Evolutionary conservation across 2,797 vertebrate genomes (phyloP).

Genomic region (Cossypha niveicapilla): DNA sequence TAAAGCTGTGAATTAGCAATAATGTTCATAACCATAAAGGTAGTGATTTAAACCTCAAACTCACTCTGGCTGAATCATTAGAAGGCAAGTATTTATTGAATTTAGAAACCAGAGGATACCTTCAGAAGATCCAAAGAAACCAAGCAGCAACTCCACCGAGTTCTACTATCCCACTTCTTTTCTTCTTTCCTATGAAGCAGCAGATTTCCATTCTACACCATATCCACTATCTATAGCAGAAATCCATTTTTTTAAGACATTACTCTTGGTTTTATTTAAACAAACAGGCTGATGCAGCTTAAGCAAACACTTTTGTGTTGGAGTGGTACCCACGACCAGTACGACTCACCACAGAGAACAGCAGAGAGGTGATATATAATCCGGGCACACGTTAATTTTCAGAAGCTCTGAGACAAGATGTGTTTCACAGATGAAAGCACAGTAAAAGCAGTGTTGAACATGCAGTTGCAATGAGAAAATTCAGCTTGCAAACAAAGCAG

Average conservation of each 20-base stretch:
- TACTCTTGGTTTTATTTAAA: neutral
- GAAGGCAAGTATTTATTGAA: neutral
- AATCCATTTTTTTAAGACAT: neutral
- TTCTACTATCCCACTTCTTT: neutral
- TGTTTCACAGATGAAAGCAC: neutral
- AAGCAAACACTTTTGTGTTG: neutral
- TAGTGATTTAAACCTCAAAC: neutral
- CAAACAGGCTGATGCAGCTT: neutral
- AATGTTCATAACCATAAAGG: neutral
- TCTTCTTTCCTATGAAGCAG: neutral
- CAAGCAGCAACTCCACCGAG: neutral
- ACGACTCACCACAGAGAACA: neutral
- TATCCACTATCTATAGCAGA: neutral
- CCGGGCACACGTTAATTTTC: neutral
- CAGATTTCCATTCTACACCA: neutral
- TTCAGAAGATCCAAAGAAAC: neutral
- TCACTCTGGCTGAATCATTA: neutral
- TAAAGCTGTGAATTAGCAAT: neutral
- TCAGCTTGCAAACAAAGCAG: neutral
- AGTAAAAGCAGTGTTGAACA: neutral
- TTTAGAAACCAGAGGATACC: neutral
- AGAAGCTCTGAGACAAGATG: neutral
- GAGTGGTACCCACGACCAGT: neutral
- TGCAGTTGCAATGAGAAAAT: neutral
- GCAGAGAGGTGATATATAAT: neutral